Evolutionary conservation across 2,113 vertebrate species (phyloP), one percentile per base, ranked within the genome.

Genomic region (Elgaria multicarinata): DNA sequence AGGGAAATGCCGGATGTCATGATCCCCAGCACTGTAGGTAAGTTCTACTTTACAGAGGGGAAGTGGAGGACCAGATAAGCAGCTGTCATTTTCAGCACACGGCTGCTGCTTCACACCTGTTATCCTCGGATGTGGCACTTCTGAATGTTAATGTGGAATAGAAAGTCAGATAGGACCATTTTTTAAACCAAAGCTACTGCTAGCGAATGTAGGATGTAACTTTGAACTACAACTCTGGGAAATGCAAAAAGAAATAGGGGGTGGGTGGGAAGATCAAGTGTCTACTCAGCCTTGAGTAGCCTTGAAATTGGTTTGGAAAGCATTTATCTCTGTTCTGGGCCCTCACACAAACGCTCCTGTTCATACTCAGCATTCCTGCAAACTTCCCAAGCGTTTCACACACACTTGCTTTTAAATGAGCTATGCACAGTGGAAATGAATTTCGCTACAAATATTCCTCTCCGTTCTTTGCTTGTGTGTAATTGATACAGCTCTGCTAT

Each of bases 361-460:
- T 89, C 88, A 78, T 78, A 78, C 72, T 85, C 44, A 1, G 69
- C 88, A 85, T 89, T 89, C 82, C 26, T 89, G n/a, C 36, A 55
- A 44, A 78, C 62, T 77, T 89, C 82, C 82, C 88, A 89, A 67
- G 69, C 22, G 39, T 53, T 74, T 88, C 28, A 13, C 39, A 64
- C 53, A 44, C 26, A 4, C 74, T 69, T 44, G 62, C 26, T 85
- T 69, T 85, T 84, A 53, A 77, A 77, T 84, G 44, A 31, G 72
- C 82, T 20, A 84, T 20, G 44, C 46, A 69, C 42, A 75, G 44
- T 84, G 46, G 62, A 26, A 69, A 85, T 78, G 62, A 89, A 53
- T 76, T 42, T 89, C 55, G 88, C 72, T 78, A 67, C 88, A 85
- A 42, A 89, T 89, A 85, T 85, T 77, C 81, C 31, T 39, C 72